Evolutionary conservation across 1,140 invertebrate genomes (phyloP), one percentile per base, ranked within the genome.

Genomic region (Halictus rubicundus): DNA sequence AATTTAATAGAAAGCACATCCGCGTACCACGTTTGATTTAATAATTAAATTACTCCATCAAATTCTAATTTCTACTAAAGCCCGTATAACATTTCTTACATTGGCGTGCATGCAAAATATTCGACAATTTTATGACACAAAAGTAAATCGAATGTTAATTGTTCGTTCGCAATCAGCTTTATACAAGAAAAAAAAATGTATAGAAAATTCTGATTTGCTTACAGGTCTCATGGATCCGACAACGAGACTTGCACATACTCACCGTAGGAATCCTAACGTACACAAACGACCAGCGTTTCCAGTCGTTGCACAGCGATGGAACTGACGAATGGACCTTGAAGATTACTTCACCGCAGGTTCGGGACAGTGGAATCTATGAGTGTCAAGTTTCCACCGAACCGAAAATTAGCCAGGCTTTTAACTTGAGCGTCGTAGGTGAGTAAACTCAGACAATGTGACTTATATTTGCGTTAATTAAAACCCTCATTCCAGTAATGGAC

Each of bases 271-370:
- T 96, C 12, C 93, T 96, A 81, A 96, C 96, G 0, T 96, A 96
- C 91, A 96, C 96, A 25, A 96, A 95, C 85, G 96, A 96, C 87
- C 95, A 96, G 68, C 94, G 96, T 12, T 96, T 96, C 89, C 95
- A 96, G 71, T 96, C 96, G 10, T 92, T 97, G 19, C 97, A 98
- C 89, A 95, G 96, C 23, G 96, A 97, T 87, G 96, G 96, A 10
- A 96, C 96, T n/a, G 96, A 98, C 88, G 96, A 97, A 90, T 98
- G 97, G 97, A 97, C 97, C 25, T 89, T 98, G 73, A 95, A 97
- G 84, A 96, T 98, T 63, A 96, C 95, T 49, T 97, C 96, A 19
- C 96, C 96, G 0, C 96, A 97, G 89, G 95, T 96, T 0, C 92
- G 96, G 12, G 97, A 98, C 91, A 93, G 93, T 27, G 95, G 94